Conservation (phyloP, 2,113 vertebrate species). For the Rhinogobius similis region DNA sequence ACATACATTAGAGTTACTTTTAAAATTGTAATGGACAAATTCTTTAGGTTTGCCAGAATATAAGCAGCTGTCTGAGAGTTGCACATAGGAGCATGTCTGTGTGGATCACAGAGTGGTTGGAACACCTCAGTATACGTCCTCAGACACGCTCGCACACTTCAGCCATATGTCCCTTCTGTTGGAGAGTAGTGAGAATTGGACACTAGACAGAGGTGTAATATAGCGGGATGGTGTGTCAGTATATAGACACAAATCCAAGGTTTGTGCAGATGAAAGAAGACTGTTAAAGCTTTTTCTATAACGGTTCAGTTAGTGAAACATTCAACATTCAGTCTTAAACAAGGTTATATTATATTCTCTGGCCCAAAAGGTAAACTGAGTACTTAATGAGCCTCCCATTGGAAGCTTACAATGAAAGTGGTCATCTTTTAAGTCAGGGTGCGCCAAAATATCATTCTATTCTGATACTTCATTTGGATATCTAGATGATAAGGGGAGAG, state of each 20-base stretch:
- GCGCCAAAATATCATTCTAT: no score
- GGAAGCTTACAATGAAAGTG: no score
- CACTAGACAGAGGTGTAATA: not conserved
- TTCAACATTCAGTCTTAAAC: not conserved
- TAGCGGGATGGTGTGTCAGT: not conserved
- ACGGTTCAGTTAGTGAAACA: no score
- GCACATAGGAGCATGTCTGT: conserved; percentile 6
- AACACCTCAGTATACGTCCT: not conserved
- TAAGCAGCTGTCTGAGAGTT: conserved; percentile 25
- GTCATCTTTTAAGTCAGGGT: no score
- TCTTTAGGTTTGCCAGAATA: not conserved
- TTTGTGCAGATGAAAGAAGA: not conserved
- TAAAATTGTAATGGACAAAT: no score
- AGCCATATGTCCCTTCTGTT: conserved; percentile 5
- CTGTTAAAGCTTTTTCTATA: not conserved
- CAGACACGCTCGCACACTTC: not conserved
- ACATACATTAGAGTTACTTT: no score
- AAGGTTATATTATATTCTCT: not conserved
- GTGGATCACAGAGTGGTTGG: conserved; percentile 2
- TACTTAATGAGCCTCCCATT: not conserved
- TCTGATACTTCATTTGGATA: no score
- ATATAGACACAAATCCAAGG: not conserved
- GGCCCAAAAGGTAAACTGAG: not conserved
- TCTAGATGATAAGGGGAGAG: no score
- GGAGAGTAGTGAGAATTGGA: not conserved